Evolutionary conservation across 1,140 invertebrate genomes (phyloP).

Genomic region (Zaprionus kolodkinae): DNA sequence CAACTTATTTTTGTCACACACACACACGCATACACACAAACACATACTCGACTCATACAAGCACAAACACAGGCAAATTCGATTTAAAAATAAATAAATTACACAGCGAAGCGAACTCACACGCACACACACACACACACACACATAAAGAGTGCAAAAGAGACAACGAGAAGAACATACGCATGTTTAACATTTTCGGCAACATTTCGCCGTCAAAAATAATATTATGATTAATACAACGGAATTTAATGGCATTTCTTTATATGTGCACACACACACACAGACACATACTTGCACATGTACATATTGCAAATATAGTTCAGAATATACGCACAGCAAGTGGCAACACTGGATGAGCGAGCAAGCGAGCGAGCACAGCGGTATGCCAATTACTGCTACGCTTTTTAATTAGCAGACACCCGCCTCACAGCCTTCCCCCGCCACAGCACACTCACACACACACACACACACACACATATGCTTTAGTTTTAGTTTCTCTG

Average conservation of each 20-base stretch:
- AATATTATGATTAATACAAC: conserved; percentile 78
- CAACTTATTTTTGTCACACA: conserved; percentile 73
- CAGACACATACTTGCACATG: not conserved
- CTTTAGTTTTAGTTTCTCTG: conserved; percentile 41
- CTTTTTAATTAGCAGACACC: conserved; percentile 73
- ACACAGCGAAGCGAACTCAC: conserved; percentile 65
- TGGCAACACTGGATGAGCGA: conserved; percentile 42
- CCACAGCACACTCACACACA: conserved; percentile 7
- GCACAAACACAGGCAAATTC: conserved; percentile 48
- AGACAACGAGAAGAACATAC: conserved; percentile 4
- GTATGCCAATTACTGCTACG: conserved; percentile 77
- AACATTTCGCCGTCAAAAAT: conserved; percentile 69
- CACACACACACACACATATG: conserved; percentile 14
- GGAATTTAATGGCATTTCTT: conserved; percentile 51
- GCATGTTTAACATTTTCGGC: conserved; percentile 47
- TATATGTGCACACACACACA: conserved; percentile 11
- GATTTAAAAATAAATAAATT: conserved; percentile 83
- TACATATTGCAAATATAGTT: conserved; percentile 17
- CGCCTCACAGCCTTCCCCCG: conserved; percentile 10
- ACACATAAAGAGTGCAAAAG: conserved; percentile 9
- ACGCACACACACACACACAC: conserved; percentile 14
- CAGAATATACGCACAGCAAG: conserved; percentile 54
- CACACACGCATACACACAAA: conserved; percentile 45
- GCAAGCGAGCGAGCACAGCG: conserved; percentile 49
- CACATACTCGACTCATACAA: conserved; percentile 5